phyloP scores from a whole-genome alignment of 2,797 vertebrate species.

The Cyclura pinguis region DNA sequence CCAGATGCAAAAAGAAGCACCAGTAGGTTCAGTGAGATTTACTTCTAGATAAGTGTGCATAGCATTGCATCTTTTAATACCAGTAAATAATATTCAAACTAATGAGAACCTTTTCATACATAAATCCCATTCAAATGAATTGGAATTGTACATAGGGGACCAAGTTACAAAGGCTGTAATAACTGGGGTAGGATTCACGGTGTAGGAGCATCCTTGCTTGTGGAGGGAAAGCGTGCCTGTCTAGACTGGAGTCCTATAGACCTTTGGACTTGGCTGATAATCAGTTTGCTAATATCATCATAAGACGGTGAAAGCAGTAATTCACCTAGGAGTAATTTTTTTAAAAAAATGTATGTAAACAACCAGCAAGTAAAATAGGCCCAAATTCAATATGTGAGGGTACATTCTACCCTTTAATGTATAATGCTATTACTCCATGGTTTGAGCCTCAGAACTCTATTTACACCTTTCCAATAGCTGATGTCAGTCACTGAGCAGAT shows the following conservation, averaged over 20 bases:
- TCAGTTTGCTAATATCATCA: slow-evolving; percentile 14
- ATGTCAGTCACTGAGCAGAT: slow-evolving; percentile 44
- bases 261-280: slow-evolving; percentile 6
- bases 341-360: background rate
- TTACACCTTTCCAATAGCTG: slow-evolving; percentile 31
- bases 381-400: background rate
- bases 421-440: slow-evolving; percentile 30
- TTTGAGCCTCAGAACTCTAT: slow-evolving; percentile 38
- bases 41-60: background rate
- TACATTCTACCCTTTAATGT: slow-evolving; percentile 13
- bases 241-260: background rate
- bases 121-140: background rate
- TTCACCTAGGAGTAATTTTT: background rate
- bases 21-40: background rate
- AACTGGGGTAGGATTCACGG: background rate
- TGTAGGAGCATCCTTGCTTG: background rate
- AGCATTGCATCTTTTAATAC: background rate
- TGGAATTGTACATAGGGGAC: background rate
- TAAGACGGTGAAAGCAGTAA: slow-evolving; percentile 24
- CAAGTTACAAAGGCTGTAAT: background rate
- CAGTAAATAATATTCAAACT: background rate
- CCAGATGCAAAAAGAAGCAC: too few species aligned
- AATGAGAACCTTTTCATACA: background rate
- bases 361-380: background rate
- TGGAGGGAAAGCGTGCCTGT: background rate